These are phyloP conservation scores for Hydra vulgaris DNA, from an alignment of 30 jellyfish, hydroid and myxozoan genomes.

Conservation along the genomic window DNA sequence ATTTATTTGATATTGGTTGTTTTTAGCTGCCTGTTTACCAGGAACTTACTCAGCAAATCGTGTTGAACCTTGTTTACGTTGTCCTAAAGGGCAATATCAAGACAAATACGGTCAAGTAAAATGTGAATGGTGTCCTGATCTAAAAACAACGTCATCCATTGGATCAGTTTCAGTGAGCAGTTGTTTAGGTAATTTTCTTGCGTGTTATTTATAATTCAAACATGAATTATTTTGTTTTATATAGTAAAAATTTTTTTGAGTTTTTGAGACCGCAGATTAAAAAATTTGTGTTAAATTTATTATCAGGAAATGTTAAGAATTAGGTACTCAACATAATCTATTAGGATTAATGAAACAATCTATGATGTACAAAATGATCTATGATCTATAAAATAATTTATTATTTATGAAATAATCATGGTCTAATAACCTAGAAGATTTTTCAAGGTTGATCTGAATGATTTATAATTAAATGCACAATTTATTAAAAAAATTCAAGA, in stretches of 20 bases:
- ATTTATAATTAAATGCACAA: too few relatives aligned
- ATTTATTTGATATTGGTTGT: background rate
- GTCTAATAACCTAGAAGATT: too few relatives aligned
- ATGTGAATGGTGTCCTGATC: slow-evolving; percentile 60
- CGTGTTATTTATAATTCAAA: slow-evolving; percentile 5
- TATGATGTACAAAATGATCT: too few relatives aligned
- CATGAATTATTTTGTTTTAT: background rate
- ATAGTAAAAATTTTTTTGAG: background rate
- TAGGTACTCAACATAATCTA: too few relatives aligned
- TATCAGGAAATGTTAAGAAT: too few relatives aligned
- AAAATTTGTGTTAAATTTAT: background rate
- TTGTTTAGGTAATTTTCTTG: slow-evolving; percentile 68
- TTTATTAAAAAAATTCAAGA: too few relatives aligned
- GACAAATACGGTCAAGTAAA: slow-evolving; percentile 33
- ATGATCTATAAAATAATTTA: too few relatives aligned
- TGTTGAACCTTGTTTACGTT: slow-evolving; percentile 90
- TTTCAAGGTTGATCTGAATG: too few relatives aligned
- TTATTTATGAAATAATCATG: too few relatives aligned
- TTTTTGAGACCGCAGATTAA: background rate
- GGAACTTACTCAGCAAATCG: slow-evolving; percentile 92
- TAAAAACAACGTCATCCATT: slow-evolving; percentile 48
- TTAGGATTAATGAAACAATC: too few relatives aligned
- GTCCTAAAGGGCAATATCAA: slow-evolving; percentile 84
- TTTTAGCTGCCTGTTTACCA: slow-evolving; percentile 66
- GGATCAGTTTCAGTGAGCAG: slow-evolving; percentile 48